phyloP scores from a whole-genome alignment of 2,113 vertebrate genomes.

The Romanogobio albipinnatus region DNA sequence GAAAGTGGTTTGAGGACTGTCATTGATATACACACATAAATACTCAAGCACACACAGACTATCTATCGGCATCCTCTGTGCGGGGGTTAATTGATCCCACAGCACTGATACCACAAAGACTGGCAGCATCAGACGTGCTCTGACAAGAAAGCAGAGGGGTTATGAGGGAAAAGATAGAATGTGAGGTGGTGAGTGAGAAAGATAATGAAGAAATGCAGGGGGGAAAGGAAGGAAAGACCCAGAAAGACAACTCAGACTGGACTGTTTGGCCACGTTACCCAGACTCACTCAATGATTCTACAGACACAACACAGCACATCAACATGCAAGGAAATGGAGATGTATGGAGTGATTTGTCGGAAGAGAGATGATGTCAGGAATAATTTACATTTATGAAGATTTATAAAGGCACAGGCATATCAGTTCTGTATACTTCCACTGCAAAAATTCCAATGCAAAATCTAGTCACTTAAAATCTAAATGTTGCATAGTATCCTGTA shows the following conservation, averaged over 20 bases:
- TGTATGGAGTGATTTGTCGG: not conserved
- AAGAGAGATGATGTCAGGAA: not conserved
- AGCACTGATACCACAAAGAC: slow-evolving; percentile 51
- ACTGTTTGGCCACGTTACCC: not conserved
- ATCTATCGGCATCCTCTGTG: slow-evolving; percentile 46
- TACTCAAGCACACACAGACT: slow-evolving; percentile 40
- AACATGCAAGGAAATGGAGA: slow-evolving; percentile 1
- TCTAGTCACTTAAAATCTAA: not conserved
- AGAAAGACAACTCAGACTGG: slow-evolving; percentile 21
- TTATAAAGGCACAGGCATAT: not conserved
- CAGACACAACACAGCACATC: not conserved
- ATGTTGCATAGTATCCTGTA: not conserved
- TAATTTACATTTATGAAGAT: slow-evolving; percentile 31
- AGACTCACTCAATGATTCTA: not conserved
- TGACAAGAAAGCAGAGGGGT: slow-evolving; percentile 26
- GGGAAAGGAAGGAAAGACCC: not conserved
- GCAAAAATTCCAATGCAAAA: not conserved
- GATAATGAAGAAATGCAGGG: not conserved
- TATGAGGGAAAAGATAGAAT: not conserved
- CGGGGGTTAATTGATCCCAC: slow-evolving; percentile 60
- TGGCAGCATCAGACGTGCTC: slow-evolving; percentile 45
- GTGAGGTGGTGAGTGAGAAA: slow-evolving; percentile 33
- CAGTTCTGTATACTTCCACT: not conserved
- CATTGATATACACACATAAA: slow-evolving; percentile 11
- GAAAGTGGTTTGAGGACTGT: slow-evolving; percentile 35